These are phyloP conservation scores for Dryococelus australis DNA, from an alignment of 2,888 invertebrate species.

Conservation along the genomic window DNA sequence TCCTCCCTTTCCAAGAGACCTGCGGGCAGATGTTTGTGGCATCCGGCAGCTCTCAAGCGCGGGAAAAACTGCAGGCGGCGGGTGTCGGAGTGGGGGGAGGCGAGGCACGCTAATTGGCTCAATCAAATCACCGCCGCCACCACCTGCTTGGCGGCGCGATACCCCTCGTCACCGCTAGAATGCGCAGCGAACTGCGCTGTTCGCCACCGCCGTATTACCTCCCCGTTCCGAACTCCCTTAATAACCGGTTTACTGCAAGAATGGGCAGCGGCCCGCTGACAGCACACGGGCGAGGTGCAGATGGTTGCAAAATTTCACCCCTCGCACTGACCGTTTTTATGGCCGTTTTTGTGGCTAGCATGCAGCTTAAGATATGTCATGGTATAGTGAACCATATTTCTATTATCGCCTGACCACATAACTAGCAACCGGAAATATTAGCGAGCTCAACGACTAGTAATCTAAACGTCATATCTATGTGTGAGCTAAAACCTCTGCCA, in stretches of 20 bases:
- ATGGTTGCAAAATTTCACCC: not conserved
- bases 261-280: not conserved
- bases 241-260: not conserved
- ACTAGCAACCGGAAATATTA: too few species aligned
- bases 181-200: not conserved
- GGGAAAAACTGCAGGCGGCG: not conserved
- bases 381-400: too few species aligned
- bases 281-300: not conserved
- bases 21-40: not conserved
- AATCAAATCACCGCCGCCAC: slow-evolving; percentile 4
- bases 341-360: too few species aligned
- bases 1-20: not conserved
- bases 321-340: too few species aligned
- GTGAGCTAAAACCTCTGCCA: too few species aligned
- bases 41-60: not conserved
- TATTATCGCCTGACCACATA: too few species aligned
- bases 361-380: too few species aligned
- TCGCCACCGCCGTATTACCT: not conserved
- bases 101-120: not conserved
- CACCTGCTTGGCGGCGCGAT: not conserved
- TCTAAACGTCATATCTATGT: too few species aligned
- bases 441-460: too few species aligned
- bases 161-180: not conserved
- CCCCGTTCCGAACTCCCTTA: not conserved
- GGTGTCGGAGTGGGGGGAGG: not conserved